Percentiles rank a stretch among this genome's conserved stretches.
Conservation (phyloP, 1,140 invertebrate genomes). For the Listronotus oregonensis region DNA sequence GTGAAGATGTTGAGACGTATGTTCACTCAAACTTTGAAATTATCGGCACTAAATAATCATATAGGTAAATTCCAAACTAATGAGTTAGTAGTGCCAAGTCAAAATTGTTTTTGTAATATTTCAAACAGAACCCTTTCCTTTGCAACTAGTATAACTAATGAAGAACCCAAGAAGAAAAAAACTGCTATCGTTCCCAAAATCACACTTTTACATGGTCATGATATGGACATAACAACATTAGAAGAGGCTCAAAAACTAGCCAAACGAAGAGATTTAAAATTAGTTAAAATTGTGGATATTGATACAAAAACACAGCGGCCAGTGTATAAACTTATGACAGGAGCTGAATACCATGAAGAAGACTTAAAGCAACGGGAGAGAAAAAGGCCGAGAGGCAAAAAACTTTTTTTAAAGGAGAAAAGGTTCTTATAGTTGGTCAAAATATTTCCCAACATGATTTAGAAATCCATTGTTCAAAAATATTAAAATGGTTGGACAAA, state of each 20-base stretch:
- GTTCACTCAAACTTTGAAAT: no score
- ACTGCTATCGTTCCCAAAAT: slow-evolving; percentile 47
- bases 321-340: slow-evolving; percentile 64
- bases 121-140: no score
- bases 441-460: slow-evolving; percentile 70
- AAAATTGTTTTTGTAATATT: no score
- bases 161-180: slow-evolving; percentile 42
- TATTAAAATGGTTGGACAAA: slow-evolving; percentile 67
- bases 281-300: slow-evolving; percentile 67
- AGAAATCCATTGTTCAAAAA: slow-evolving; percentile 63
- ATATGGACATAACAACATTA: slow-evolving; percentile 49
- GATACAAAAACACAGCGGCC: slow-evolving; percentile 66
- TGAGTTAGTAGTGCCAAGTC: no score
- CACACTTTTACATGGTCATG: slow-evolving; percentile 49
- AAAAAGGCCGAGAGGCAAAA: slow-evolving; percentile 45
- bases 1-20: no score
- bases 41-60: no score
- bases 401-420: slow-evolving; percentile 59
- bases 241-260: slow-evolving; percentile 67
- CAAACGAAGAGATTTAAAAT: slow-evolving; percentile 65
- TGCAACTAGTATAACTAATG: neutral
- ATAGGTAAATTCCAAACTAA: no score
- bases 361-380: slow-evolving; percentile 53
- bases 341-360: slow-evolving; percentile 50
- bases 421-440: slow-evolving; percentile 64